Evolutionary conservation across 1,140 invertebrate species (phyloP), one percentile per base, ranked within the genome.

Genomic region (Seison nebaliae): DNA sequence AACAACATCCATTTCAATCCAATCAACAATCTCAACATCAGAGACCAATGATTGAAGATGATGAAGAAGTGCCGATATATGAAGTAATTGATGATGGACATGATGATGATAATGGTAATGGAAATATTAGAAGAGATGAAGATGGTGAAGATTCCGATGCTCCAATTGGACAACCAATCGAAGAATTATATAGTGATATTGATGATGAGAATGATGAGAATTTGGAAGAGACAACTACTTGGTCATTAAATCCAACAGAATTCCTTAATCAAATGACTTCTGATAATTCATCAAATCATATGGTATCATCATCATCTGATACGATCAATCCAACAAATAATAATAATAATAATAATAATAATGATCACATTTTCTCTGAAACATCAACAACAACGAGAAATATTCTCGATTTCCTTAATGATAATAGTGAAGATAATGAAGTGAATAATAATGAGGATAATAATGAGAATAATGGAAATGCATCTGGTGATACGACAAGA

Each of bases 331-430:
- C n/a, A n/a, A n/a, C n/a, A n/a, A n/a, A n/a, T n/a, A n/a, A n/a
- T n/a, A n/a, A n/a, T n/a, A n/a, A n/a, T n/a, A n/a, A n/a, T n/a
- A n/a, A n/a, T n/a, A n/a, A n/a, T n/a, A n/a, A n/a, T n/a, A n/a
- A n/a, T 40, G 51, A 51, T 35, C 46, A 50, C n/a, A 46, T n/a
- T n/a, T n/a, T n/a, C n/a, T n/a, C 53, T 26, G 49, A 54, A n/a
- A 49, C 45, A 30, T n/a, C n/a, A n/a, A n/a, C n/a, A n/a, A n/a
- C n/a, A n/a, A n/a, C n/a, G n/a, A n/a, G n/a, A n/a, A n/a, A n/a
- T n/a, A n/a, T n/a, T n/a, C n/a, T n/a, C n/a, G n/a, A n/a, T n/a
- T n/a, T n/a, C n/a, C n/a, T n/a, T n/a, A 51, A 52, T 17, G 49
- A 49, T 28, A 53, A 55, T 39, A 48, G 48, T 21, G 51, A 55